phyloP scores from a whole-genome alignment of 1,140 invertebrate genomes.

The Magallana angulata region DNA sequence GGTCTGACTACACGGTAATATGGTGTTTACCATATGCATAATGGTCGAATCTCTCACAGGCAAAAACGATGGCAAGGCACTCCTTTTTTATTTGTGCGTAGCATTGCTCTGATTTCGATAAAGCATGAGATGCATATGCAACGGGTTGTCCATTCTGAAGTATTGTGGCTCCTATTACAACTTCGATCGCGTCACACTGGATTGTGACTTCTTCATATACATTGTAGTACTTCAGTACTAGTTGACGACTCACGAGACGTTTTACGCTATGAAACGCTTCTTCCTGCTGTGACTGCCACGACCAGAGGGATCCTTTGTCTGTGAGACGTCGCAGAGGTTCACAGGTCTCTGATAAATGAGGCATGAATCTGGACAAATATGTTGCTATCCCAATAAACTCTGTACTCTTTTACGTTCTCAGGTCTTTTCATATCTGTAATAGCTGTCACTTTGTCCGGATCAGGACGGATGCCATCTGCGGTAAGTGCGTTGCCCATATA shows the following conservation, averaged over 20 bases:
- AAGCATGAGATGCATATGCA: slow-evolving; percentile 73
- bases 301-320: slow-evolving; percentile 37
- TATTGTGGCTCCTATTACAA: slow-evolving; percentile 77
- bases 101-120: slow-evolving; percentile 72
- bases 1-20: slow-evolving; percentile 53
- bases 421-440: slow-evolving; percentile 43
- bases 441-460: slow-evolving; percentile 52
- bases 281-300: slow-evolving; percentile 50
- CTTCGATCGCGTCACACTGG: slow-evolving; percentile 74
- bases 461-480: too few relatives aligned
- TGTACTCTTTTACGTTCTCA: slow-evolving; percentile 47
- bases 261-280: slow-evolving; percentile 46
- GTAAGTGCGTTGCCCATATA: slow-evolving; percentile 50
- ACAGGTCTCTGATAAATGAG: slow-evolving; percentile 74
- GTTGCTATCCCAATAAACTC: slow-evolving; percentile 72
- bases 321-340: slow-evolving; percentile 48
- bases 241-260: slow-evolving; percentile 3
- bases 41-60: slow-evolving; percentile 14
- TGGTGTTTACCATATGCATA: neutral
- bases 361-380: slow-evolving; percentile 72
- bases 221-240: slow-evolving; percentile 52
- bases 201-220: slow-evolving; percentile 50
- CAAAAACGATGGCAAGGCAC: slow-evolving; percentile 50
- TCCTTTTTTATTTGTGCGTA: slow-evolving; percentile 77
- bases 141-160: slow-evolving; percentile 78